Evolutionary conservation across 2,113 vertebrate genomes (phyloP).

Genomic region (Suncus etruscus): DNA sequence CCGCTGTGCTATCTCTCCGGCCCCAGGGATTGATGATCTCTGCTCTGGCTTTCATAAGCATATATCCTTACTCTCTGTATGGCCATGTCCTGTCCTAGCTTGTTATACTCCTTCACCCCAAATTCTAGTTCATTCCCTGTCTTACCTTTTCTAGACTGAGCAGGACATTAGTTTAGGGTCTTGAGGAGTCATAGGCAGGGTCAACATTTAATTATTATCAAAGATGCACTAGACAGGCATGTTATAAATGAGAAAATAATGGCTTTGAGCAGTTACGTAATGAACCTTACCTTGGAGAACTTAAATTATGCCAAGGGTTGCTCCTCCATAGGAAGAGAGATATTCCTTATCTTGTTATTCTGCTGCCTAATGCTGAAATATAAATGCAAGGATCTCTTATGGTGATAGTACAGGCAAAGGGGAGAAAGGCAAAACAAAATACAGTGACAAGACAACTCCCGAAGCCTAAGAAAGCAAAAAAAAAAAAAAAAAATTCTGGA

Average conservation of each 20-base stretch:
- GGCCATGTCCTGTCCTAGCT: background rate
- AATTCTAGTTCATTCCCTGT: background rate
- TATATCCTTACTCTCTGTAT: background rate
- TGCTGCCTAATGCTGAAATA: background rate
- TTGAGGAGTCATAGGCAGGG: background rate
- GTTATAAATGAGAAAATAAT: background rate
- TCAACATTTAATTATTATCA: background rate
- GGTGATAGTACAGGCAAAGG: background rate
- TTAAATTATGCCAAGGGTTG: background rate
- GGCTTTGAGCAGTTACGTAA: background rate
- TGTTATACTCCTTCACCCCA: background rate
- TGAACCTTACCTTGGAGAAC: background rate
- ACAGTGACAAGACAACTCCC: no score
- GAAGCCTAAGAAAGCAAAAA: background rate
- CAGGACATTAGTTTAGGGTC: background rate
- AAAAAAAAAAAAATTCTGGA: background rate
- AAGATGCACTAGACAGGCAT: background rate
- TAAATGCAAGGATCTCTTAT: background rate
- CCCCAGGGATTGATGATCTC: background rate
- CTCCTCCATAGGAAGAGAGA: background rate
- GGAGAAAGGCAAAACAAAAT: background rate
- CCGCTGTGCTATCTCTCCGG: no score
- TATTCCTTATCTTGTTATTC: background rate
- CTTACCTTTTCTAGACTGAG: background rate
- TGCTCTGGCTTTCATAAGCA: background rate